Evolutionary conservation across 2,888 invertebrate genomes (phyloP), one percentile per base, ranked within the genome.

Genomic region (Ypsolopha scabrella): DNA sequence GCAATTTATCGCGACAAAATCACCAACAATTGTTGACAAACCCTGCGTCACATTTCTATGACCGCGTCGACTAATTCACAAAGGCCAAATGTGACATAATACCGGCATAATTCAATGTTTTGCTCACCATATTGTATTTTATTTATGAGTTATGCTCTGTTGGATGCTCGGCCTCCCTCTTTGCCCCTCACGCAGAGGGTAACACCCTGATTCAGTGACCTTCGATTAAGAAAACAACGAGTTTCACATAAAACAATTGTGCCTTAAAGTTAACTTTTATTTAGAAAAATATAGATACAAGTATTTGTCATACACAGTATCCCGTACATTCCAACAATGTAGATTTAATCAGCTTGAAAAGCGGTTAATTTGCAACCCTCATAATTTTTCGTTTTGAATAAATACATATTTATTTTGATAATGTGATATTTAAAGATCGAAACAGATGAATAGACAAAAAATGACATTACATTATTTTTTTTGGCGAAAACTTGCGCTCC

Each of bases 71-170:
- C 81, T 80, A 83, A 83, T 85, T 83, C 75, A 81, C 83, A 85
- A 85, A 85, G 83, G 82, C 83, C 86, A 85, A 85, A 85, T 86
- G 86, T 85, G 86, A 85, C 85, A 83, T 86, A 86, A 86, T 86
- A 83, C 82, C 80, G 61, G 78, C 82, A 86, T 85, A 86, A 86
- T 86, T 83, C 85, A 86, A 85, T 87, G 86, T 87, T 87, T 85
- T 87, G 87, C 85, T 86, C 87, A 87, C 87, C 87, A 87, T 87
- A 87, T 87, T 87, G 85, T 86, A 81, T 80, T 87, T 87, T 87
- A 87, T 87, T 87, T 87, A 87, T 87, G 85, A 85, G 83, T 83
- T 80, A 86, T 85, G 81, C 77, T 61, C 75, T 67, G 77, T 72
- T 74, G 76, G 74, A 62, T 72, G 61, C 68, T 51, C 41, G 60